phyloP scores from a whole-genome alignment of 2,797 vertebrate species.

The Acridotheres tristis region DNA sequence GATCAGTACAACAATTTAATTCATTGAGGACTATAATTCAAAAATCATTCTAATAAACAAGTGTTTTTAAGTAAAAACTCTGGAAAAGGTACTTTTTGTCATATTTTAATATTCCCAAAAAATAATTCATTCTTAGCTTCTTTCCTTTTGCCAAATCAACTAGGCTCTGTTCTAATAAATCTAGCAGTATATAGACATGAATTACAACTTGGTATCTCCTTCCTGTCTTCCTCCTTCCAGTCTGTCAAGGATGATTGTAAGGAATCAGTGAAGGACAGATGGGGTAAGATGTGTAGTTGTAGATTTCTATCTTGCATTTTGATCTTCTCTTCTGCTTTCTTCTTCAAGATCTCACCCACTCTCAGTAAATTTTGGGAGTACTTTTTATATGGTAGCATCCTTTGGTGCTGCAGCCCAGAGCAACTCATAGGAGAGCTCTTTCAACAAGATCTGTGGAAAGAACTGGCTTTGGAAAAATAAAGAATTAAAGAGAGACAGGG shows the following conservation, averaged over 20 bases:
- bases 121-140: not conserved
- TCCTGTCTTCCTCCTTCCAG: not conserved
- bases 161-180: not conserved
- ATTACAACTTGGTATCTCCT: not conserved
- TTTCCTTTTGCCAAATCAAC: not conserved
- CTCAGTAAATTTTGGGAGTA: not conserved
- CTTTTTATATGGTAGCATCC: not conserved
- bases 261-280: not conserved
- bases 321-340: not conserved
- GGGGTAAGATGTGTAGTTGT: not conserved
- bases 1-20: not conserved
- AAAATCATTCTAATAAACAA: not conserved
- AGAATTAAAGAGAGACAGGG: not conserved
- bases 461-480: not conserved
- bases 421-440: not conserved
- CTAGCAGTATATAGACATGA: not conserved
- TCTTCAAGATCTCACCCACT: not conserved
- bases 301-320: not conserved
- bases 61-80: not conserved
- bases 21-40: not conserved
- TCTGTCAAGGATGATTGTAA: not conserved
- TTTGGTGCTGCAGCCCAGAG: not conserved
- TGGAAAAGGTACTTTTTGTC: not conserved
- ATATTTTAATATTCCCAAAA: not conserved
- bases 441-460: not conserved